Percentiles rank a stretch among this genome's conserved stretches.
These are phyloP conservation scores for Aegypius monachus DNA, from an alignment of 2,113 vertebrate genomes.

Conservation along the genomic window DNA sequence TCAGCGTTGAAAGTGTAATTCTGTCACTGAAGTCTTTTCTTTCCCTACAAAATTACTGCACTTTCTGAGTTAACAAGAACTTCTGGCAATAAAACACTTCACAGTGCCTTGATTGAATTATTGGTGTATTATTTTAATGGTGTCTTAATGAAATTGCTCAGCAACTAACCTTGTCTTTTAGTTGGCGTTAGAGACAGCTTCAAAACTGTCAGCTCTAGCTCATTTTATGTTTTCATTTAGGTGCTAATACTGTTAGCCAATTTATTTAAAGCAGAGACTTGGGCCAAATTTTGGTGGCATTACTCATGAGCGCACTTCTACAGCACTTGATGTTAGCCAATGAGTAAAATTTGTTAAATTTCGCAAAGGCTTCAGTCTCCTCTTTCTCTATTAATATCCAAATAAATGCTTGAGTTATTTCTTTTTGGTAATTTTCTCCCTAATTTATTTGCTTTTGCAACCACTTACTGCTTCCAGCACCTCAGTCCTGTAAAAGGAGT, in stretches of 20 bases:
- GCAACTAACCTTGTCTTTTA: slow-evolving; percentile 42
- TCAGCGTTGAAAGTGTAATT: background rate
- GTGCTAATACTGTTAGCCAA: background rate
- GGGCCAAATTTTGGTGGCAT: background rate
- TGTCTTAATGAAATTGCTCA: slow-evolving; percentile 43
- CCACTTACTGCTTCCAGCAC: background rate
- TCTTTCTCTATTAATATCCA: background rate
- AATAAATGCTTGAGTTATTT: background rate
- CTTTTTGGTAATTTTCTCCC: background rate
- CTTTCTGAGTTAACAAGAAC: slow-evolving; percentile 19
- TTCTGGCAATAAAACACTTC: slow-evolving; percentile 10
- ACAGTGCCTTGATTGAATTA: slow-evolving; percentile 18
- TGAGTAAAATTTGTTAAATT: background rate
- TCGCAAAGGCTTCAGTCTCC: background rate
- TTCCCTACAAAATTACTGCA: background rate
- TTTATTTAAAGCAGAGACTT: background rate
- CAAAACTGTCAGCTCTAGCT: background rate
- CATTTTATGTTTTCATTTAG: background rate
- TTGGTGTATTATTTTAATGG: slow-evolving; percentile 37
- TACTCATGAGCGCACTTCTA: background rate
- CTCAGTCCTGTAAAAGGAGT: background rate
- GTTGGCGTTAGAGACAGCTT: background rate
- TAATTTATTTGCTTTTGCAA: background rate
- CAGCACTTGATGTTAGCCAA: background rate
- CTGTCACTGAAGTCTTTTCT: background rate